Conservation (phyloP, 2,888 invertebrate genomes). For the Meganola albula region DNA sequence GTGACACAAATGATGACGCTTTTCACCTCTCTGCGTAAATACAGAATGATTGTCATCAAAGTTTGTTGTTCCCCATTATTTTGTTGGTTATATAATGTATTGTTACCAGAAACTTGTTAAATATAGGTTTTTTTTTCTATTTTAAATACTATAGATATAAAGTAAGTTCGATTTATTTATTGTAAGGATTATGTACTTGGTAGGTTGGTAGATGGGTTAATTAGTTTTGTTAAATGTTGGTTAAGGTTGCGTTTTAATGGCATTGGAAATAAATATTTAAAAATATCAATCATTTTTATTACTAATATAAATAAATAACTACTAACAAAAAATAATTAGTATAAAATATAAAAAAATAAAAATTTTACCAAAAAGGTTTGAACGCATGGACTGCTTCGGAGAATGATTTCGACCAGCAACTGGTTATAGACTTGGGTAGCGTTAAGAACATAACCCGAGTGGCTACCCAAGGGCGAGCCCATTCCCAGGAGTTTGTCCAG, state of each 20-base stretch:
- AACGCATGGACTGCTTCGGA: slow-evolving; percentile 95
- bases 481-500: slow-evolving; percentile 93
- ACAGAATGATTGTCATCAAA: too few relatives aligned
- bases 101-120: too few relatives aligned
- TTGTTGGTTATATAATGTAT: too few relatives aligned
- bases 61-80: too few relatives aligned
- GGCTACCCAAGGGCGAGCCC: slow-evolving; percentile 92
- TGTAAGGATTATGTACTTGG: slow-evolving; percentile 22
- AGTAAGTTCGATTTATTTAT: too few relatives aligned
- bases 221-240: too few relatives aligned
- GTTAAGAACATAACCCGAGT: slow-evolving; percentile 93
- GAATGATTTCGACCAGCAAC: slow-evolving; percentile 94
- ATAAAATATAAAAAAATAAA: slow-evolving; percentile 25
- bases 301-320: slow-evolving; percentile 20
- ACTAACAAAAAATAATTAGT: slow-evolving; percentile 29
- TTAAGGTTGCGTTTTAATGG: too few relatives aligned
- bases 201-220: slow-evolving; percentile 17
- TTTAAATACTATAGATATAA: too few relatives aligned
- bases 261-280: slow-evolving; percentile 26
- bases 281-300: slow-evolving; percentile 20
- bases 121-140: too few relatives aligned
- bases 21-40: too few relatives aligned
- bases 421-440: slow-evolving; percentile 92
- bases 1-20: too few relatives aligned
- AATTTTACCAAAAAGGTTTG: slow-evolving; percentile 79